Conservation (phyloP, 2,888 invertebrate genomes). For the Drosophila affinis region DNA sequence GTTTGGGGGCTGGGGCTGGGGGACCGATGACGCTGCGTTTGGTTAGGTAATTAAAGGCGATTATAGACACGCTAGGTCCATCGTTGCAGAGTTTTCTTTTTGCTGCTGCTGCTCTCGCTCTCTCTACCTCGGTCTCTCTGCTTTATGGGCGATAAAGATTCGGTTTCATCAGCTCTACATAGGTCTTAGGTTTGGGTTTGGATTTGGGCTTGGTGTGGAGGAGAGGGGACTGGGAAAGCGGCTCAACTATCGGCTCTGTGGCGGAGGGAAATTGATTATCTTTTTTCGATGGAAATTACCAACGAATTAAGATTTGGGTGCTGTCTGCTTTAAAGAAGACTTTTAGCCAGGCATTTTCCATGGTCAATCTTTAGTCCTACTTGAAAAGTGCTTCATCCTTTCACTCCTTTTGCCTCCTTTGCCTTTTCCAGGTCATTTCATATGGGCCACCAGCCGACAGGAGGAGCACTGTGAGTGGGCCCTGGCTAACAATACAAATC, state of each 20-base stretch:
- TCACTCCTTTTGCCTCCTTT: not conserved
- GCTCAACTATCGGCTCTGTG: too few relatives aligned
- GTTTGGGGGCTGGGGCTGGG: not conserved
- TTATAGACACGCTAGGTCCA: conserved; percentile 73
- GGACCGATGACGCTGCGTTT: conserved; percentile 31
- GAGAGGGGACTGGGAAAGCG: not conserved
- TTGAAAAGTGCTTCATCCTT: not conserved
- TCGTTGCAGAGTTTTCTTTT: conserved; percentile 38
- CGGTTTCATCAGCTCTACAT: conserved; percentile 26
- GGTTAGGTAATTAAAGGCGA: conserved; percentile 72
- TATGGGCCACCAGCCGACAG: too few relatives aligned
- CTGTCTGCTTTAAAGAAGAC: too few relatives aligned
- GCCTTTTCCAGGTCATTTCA: too few relatives aligned
- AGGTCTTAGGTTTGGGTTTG: not conserved
- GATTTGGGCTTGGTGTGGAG: conserved; percentile 1
- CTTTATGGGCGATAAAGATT: conserved; percentile 48
- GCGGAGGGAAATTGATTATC: not conserved
- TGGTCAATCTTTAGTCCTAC: not conserved
- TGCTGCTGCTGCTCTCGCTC: conserved; percentile 28
- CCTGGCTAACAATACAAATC: conserved; percentile 35
- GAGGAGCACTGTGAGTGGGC: not conserved
- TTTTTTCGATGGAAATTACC: not conserved
- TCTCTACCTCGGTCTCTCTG: not conserved
- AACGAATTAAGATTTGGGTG: not conserved
- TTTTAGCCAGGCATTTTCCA: too few relatives aligned